These are phyloP conservation scores for Meta bourneti DNA, from an alignment of 2,888 invertebrate genomes.

Conservation along the genomic window DNA sequence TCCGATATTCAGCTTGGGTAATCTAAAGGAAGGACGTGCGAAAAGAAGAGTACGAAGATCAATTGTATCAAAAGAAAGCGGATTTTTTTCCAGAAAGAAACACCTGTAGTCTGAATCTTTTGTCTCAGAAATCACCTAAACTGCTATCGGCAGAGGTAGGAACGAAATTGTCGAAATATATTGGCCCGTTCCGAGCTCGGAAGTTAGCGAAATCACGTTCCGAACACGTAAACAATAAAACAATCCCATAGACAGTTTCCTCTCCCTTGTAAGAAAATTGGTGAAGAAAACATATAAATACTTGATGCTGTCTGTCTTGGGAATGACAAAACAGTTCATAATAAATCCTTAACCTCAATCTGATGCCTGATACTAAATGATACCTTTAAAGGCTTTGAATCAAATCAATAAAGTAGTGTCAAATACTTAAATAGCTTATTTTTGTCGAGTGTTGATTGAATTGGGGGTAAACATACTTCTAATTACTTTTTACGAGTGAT, in stretches of 20 bases:
- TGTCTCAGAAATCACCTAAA: constrained; percentile 47
- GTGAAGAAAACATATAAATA: not conserved
- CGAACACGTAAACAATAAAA: constrained; percentile 35
- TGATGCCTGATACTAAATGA: not conserved
- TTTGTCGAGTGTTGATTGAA: too few relatives aligned
- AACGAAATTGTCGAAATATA: constrained; percentile 53
- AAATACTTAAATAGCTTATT: too few relatives aligned
- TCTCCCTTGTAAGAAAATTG: not conserved
- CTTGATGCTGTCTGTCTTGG: not conserved
- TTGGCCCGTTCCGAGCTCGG: constrained; percentile 26
- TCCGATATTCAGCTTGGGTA: constrained; percentile 44
- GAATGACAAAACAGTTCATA: not conserved
- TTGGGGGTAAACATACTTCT: too few relatives aligned
- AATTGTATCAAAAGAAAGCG: not conserved
- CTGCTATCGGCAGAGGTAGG: constrained; percentile 39
- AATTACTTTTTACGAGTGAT: too few relatives aligned
- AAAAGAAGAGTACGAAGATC: constrained; percentile 36
- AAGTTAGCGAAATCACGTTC: constrained; percentile 45
- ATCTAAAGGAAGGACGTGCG: constrained; percentile 49
- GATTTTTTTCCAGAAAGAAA: constrained; percentile 24
- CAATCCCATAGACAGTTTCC: not conserved
- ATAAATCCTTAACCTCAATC: not conserved
- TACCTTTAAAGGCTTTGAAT: too few relatives aligned
- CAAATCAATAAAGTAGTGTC: too few relatives aligned
- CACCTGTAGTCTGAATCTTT: constrained; percentile 20